Evolutionary conservation across 2,797 vertebrate species (phyloP).

Genomic region (Halcyon leucocephala): DNA sequence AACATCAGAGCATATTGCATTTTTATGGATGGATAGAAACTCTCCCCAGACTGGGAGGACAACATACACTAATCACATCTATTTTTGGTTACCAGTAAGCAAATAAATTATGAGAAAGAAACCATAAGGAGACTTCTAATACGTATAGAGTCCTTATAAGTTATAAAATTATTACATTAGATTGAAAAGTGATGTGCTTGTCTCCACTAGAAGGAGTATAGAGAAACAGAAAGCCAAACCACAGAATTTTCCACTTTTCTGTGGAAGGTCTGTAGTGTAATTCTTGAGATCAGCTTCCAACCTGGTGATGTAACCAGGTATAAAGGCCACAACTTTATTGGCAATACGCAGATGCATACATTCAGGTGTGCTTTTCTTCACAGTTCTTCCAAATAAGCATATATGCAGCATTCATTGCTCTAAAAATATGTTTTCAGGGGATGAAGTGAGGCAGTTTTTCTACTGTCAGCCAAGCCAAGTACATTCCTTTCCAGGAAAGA

Average conservation of each 20-base stretch:
- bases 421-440: not conserved
- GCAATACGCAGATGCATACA: not conserved
- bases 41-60: not conserved
- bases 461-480: not conserved
- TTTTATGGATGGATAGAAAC: conserved; percentile 11
- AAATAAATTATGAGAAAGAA: not conserved
- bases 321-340: not conserved
- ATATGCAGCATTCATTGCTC: not conserved
- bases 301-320: not conserved
- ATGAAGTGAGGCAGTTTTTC: not conserved
- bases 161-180: not conserved
- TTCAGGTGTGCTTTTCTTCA: not conserved
- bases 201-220: not conserved
- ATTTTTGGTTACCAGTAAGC: not conserved
- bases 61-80: not conserved
- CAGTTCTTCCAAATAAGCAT: not conserved
- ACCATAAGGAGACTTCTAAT: not conserved
- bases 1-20: not conserved
- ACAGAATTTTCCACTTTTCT: not conserved
- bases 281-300: not conserved
- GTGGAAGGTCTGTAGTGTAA: not conserved
- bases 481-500: not conserved
- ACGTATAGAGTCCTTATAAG: not conserved
- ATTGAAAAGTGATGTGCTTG: not conserved
- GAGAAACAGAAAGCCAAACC: not conserved